A percentile compares a stretch with the other conserved stretches of the same genome.
Evolutionary conservation across 2,113 vertebrate species (phyloP).

Genomic region (Cyanoderma ruficeps): DNA sequence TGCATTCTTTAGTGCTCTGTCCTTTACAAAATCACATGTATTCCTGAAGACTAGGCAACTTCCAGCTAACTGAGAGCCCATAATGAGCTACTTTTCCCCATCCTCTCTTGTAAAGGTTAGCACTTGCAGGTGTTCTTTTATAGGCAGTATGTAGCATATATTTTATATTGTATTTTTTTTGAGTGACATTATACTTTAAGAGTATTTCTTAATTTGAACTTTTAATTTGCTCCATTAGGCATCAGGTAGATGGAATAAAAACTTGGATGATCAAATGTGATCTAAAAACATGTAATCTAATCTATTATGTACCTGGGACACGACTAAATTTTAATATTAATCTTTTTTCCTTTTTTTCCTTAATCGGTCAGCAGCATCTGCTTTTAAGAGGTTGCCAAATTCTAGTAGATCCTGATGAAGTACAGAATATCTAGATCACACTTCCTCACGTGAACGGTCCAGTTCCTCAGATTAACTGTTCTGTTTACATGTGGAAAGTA

Average conservation of each 20-base stretch:
- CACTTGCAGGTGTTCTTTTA: not conserved
- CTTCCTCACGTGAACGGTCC: not conserved
- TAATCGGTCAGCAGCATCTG: not conserved
- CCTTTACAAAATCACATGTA: not conserved
- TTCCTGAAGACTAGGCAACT: not conserved
- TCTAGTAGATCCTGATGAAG: not conserved
- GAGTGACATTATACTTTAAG: not conserved
- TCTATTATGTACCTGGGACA: not conserved
- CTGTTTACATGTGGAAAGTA: not conserved
- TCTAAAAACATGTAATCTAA: not conserved
- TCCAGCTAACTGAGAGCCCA: not conserved
- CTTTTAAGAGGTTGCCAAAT: not conserved
- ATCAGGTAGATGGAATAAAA: not conserved
- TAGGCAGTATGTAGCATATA: not conserved
- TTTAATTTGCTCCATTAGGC: not conserved
- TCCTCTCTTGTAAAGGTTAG: not conserved
- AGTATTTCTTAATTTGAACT: not conserved
- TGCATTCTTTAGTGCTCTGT: not conserved
- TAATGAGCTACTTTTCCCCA: not conserved
- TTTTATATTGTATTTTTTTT: not conserved
- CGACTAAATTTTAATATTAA: not conserved
- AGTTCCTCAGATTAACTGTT: not conserved
- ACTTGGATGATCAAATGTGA: not conserved
- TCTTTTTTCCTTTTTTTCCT: not conserved
- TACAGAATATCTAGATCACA: not conserved